Conservation (phyloP, 2,113 vertebrate species). For the Pongo abelii region DNA sequence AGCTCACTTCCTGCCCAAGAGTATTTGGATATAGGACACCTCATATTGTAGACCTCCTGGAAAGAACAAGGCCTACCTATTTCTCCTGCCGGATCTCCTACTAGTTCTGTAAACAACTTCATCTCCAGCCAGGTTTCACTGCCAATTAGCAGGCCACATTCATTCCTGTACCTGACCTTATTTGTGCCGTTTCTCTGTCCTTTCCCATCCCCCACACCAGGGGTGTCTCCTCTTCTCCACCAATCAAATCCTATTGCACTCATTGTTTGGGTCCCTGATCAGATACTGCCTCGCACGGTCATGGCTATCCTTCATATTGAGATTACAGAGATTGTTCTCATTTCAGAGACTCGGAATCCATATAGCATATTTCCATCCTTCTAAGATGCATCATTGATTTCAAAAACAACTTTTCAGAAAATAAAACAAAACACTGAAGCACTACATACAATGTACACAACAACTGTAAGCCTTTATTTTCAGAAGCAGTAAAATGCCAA, state of each 20-base stretch:
- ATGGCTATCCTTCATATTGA: not conserved
- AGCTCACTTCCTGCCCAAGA: not conserved
- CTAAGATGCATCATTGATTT: not conserved
- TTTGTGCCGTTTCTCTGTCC: not conserved
- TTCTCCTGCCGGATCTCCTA: not conserved
- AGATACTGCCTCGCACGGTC: not conserved
- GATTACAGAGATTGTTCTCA: not conserved
- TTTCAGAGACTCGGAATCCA: not conserved
- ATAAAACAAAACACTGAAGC: not conserved
- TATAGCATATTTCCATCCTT: not conserved
- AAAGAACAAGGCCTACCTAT: not conserved
- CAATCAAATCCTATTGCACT: not conserved
- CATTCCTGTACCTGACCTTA: not conserved
- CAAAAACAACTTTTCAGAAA: constrained; percentile 21
- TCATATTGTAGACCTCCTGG: not conserved
- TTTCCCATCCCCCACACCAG: not conserved
- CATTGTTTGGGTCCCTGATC: not conserved
- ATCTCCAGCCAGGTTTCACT: not conserved
- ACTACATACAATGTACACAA: not conserved
- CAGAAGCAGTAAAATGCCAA: not conserved
- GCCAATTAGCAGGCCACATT: not conserved
- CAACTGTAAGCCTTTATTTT: not conserved
- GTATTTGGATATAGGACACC: not conserved
- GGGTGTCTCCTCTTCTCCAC: not conserved
- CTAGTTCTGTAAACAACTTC: not conserved